Conservation (phyloP, 2,113 vertebrate genomes). For the Seriola dumerili region DNA sequence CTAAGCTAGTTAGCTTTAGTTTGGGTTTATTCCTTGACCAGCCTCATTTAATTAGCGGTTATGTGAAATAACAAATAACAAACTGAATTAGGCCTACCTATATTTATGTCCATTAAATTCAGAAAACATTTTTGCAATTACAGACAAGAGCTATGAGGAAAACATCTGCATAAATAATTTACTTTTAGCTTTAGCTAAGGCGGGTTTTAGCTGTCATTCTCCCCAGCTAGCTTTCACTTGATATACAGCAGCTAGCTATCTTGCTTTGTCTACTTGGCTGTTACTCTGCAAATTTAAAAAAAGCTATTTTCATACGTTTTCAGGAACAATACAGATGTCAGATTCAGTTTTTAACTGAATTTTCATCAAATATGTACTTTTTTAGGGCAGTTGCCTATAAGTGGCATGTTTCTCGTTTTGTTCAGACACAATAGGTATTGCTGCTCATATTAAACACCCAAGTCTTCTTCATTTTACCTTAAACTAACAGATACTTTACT, state of each 20-base stretch:
- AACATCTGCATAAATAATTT: not conserved
- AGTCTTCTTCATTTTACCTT: not conserved
- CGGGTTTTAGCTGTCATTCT: not conserved
- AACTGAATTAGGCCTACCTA: not conserved
- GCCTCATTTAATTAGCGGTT: not conserved
- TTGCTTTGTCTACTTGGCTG: not conserved
- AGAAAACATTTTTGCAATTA: not conserved
- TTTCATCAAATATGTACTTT: not conserved
- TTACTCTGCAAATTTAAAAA: not conserved
- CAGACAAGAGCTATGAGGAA: not conserved
- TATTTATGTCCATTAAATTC: not conserved
- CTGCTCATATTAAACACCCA: not conserved
- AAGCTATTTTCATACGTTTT: too few relatives aligned
- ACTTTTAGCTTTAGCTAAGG: not conserved
- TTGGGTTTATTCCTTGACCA: not conserved
- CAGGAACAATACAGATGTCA: too few relatives aligned
- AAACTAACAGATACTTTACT: not conserved
- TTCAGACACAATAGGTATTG: not conserved
- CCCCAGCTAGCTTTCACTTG: not conserved
- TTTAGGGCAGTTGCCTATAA: not conserved
- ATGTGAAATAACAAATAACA: not conserved
- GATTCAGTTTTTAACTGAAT: not conserved
- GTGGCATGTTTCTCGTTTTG: not conserved
- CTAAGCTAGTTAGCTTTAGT: not conserved
- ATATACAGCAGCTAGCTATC: not conserved